phyloP scores from a whole-genome alignment of 92 coral and sea anemone genomes.

The Phenganax marumi region DNA sequence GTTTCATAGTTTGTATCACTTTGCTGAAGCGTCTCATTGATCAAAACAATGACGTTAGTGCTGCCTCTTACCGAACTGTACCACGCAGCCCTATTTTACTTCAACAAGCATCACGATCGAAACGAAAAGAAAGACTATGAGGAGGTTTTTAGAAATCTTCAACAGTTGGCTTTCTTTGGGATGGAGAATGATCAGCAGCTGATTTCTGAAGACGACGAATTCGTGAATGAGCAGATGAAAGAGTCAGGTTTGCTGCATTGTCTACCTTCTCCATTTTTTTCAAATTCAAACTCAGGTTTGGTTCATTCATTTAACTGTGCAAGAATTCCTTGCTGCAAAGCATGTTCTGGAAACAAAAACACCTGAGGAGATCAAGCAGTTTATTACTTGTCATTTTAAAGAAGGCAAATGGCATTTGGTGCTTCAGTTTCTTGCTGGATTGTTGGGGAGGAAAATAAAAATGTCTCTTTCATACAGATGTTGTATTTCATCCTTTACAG shows the following conservation, averaged over 20 bases:
- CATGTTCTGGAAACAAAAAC: too few relatives aligned
- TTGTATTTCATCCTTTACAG: background rate
- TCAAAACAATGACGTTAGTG: background rate
- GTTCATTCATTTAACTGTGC: too few relatives aligned
- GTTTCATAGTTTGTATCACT: slow-evolving; percentile 49
- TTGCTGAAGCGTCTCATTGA: background rate
- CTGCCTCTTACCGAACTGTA: slow-evolving; percentile 1
- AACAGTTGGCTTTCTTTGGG: background rate
- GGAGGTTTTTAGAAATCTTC: background rate
- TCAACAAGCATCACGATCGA: background rate
- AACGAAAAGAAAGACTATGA: background rate
- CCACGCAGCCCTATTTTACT: background rate
- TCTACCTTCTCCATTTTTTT: too few relatives aligned
- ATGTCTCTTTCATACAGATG: background rate
- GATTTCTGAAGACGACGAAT: background rate
- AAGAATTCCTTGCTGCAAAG: too few relatives aligned
- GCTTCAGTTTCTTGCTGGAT: too few relatives aligned
- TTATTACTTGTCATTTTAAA: too few relatives aligned
- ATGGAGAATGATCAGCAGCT: too few relatives aligned
- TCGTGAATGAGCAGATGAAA: background rate
- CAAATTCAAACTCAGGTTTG: too few relatives aligned
- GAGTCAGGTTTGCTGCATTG: too few relatives aligned
- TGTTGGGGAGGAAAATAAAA: too few relatives aligned
- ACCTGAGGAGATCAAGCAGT: too few relatives aligned
- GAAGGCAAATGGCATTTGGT: too few relatives aligned